Evolutionary conservation across 2,888 invertebrate genomes (phyloP).

Genomic region (Archips xylosteana): DNA sequence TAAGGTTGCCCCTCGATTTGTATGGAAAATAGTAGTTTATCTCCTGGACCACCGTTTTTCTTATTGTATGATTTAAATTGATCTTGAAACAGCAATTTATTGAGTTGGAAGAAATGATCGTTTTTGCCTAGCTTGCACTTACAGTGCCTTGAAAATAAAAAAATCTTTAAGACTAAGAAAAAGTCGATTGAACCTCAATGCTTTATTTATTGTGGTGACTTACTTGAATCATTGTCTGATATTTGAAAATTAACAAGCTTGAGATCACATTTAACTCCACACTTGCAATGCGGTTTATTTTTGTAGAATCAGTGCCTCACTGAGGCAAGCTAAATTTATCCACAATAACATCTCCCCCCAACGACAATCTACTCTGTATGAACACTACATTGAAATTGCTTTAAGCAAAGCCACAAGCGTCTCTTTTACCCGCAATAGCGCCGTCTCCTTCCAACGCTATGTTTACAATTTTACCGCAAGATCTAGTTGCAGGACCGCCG

Average conservation of each 20-base stretch:
- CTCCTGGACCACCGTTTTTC: too few species aligned
- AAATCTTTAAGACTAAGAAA: too few species aligned
- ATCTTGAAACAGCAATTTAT: too few species aligned
- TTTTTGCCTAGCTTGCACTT: too few species aligned
- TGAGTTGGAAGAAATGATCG: too few species aligned
- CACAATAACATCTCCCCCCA: neutral
- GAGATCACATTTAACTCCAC: neutral
- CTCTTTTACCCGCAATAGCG: constrained; percentile 56
- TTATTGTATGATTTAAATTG: too few species aligned
- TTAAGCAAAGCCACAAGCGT: constrained; percentile 57
- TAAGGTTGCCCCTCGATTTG: too few species aligned
- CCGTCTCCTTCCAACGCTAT: constrained; percentile 57
- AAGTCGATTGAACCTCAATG: too few species aligned
- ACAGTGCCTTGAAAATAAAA: too few species aligned
- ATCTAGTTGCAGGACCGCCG: constrained; percentile 60
- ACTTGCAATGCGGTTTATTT: neutral
- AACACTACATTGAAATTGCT: constrained; percentile 48
- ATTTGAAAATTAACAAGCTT: neutral
- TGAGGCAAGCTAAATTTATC: constrained; percentile 9
- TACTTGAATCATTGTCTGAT: neutral
- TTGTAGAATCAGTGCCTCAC: constrained; percentile 1
- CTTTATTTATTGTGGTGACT: neutral
- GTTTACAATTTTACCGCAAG: constrained; percentile 72
- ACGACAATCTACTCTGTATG: constrained; percentile 40
- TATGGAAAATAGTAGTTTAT: too few species aligned